Evolutionary conservation across 2,888 invertebrate genomes (phyloP).

Genomic region (Ennomos quercinarius): DNA sequence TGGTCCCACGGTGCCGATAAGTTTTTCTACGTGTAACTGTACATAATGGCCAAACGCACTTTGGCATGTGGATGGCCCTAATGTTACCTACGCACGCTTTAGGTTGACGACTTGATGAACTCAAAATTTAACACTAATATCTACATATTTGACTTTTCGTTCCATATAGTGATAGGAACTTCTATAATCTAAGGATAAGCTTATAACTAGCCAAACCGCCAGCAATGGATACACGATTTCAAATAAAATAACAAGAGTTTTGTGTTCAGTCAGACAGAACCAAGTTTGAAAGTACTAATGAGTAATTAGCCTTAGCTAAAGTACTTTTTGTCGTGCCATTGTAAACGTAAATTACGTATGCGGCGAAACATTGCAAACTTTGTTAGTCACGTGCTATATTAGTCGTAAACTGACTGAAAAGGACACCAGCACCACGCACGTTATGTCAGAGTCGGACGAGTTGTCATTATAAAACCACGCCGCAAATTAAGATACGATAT

Average conservation of each 20-base stretch:
- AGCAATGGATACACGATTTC: too few species aligned
- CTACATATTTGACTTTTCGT: too few species aligned
- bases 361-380: neutral
- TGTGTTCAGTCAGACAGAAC: too few species aligned
- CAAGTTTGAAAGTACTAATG: too few species aligned
- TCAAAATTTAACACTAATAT: too few species aligned
- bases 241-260: too few species aligned
- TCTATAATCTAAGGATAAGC: too few species aligned
- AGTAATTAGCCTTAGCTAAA: too few species aligned
- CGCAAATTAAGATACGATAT: neutral
- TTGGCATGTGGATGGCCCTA: conserved; percentile 36
- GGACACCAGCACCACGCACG: neutral
- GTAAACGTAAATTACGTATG: too few species aligned
- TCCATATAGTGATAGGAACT: too few species aligned
- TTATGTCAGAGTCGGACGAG: neutral
- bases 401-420: conserved; percentile 10
- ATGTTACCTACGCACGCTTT: conserved; percentile 21
- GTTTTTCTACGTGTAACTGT: conserved; percentile 78
- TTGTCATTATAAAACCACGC: conserved; percentile 3
- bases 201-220: too few species aligned
- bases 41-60: conserved; percentile 58
- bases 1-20: conserved; percentile 61
- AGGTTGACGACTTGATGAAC: neutral
- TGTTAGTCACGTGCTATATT: conserved; percentile 5
- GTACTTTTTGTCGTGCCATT: too few species aligned